Conservation (phyloP, 2,113 vertebrate species). For the Pseudorhombus dupliciocellatus region DNA sequence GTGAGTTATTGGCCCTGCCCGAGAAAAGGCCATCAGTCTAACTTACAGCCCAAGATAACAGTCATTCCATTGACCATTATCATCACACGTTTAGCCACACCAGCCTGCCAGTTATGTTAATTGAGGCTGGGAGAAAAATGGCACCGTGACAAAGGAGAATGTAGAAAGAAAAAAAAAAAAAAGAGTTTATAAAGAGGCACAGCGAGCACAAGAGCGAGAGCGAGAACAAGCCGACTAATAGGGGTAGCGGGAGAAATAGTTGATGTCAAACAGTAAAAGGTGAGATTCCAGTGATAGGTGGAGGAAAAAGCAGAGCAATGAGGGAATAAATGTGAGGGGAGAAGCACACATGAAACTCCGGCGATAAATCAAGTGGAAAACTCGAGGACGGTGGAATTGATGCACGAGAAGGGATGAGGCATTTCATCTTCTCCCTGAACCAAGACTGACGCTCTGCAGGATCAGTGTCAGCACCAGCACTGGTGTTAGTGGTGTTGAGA, state of each 20-base stretch:
- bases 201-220: conserved; percentile 6
- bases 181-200: conserved; percentile 37
- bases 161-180: conserved; percentile 39
- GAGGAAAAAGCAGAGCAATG: conserved; percentile 2
- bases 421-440: conserved; percentile 21
- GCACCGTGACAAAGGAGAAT: conserved; percentile 34
- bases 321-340: conserved; percentile 12
- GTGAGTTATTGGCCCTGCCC: conserved; percentile 53
- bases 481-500: not conserved
- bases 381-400: conserved; percentile 8
- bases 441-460: conserved; percentile 5
- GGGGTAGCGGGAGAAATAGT: conserved; percentile 22
- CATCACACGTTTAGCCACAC: conserved; percentile 54
- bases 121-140: conserved; percentile 55
- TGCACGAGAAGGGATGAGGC: not conserved
- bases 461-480: not conserved
- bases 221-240: conserved; percentile 30
- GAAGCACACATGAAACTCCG: conserved; percentile 4
- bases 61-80: conserved; percentile 59
- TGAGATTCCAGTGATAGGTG: conserved; percentile 21
- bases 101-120: conserved; percentile 54
- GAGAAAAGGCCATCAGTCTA: conserved; percentile 56
- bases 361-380: conserved; percentile 33
- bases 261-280: conserved; percentile 20
- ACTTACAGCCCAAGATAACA: conserved; percentile 48